These are phyloP conservation scores for Sandelia bainsii DNA, from an alignment of 2,797 vertebrate genomes.

Conservation along the genomic window DNA sequence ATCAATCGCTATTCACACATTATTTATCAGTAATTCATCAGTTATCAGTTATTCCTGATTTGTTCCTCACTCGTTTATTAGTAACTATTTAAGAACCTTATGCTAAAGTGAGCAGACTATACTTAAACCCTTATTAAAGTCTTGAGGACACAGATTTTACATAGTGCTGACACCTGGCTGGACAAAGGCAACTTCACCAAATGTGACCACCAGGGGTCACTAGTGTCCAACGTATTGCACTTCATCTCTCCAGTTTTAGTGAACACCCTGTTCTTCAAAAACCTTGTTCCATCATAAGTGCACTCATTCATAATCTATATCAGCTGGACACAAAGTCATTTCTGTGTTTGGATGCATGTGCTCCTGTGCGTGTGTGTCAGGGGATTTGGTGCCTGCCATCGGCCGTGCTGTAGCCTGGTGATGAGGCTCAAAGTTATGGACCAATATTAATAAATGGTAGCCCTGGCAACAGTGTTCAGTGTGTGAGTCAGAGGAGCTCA, in stretches of 20 bases:
- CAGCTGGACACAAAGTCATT: slow-evolving; percentile 29
- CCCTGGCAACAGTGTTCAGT: slow-evolving; percentile 85
- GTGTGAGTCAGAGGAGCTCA: slow-evolving; percentile 78
- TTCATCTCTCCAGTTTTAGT: slow-evolving; percentile 38
- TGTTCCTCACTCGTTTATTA: too few relatives aligned
- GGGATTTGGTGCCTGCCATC: slow-evolving; percentile 57
- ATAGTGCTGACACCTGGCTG: neutral
- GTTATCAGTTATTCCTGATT: too few relatives aligned
- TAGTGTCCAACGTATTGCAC: slow-evolving; percentile 45
- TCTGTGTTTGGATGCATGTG: slow-evolving; percentile 10
- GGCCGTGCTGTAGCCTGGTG: slow-evolving; percentile 67
- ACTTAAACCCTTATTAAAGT: neutral
- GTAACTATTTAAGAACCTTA: too few relatives aligned
- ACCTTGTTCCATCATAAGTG: slow-evolving; percentile 41
- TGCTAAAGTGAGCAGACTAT: too few relatives aligned
- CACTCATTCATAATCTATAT: slow-evolving; percentile 53
- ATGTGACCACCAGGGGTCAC: slow-evolving; percentile 67
- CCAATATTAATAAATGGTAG: slow-evolving; percentile 88
- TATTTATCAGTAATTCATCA: too few relatives aligned
- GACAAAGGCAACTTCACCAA: neutral
- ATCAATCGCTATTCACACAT: too few relatives aligned
- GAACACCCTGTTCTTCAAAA: slow-evolving; percentile 63
- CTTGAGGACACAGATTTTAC: neutral
- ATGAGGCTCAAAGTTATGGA: slow-evolving; percentile 82
- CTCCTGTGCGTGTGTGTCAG: slow-evolving; percentile 18